Evolutionary conservation across 1,140 invertebrate genomes (phyloP).

Genomic region (Trichonephila clavata): DNA sequence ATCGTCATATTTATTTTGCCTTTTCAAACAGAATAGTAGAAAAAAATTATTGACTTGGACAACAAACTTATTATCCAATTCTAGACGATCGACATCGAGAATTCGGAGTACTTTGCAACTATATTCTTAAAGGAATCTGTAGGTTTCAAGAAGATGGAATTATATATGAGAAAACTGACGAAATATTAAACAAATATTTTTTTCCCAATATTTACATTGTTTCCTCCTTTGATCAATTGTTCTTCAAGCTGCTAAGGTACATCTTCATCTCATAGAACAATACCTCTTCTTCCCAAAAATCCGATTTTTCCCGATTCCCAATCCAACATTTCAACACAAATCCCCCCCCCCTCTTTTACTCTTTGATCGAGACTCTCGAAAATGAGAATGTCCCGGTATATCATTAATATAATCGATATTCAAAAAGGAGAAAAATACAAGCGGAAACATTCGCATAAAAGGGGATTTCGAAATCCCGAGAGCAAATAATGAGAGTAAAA

Average conservation of each 20-base stretch:
- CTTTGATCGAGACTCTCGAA: background rate
- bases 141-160: no score
- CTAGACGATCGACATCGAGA: no score
- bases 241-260: background rate
- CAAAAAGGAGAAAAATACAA: background rate
- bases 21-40: no score
- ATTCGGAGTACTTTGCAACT: no score
- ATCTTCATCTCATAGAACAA: no score
- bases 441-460: background rate
- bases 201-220: background rate
- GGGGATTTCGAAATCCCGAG: constrained; percentile 6
- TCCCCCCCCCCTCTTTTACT: background rate
- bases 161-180: no score
- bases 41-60: no score
- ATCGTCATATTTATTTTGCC: no score
- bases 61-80: no score
- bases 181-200: background rate
- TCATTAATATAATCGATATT: constrained; percentile 39
- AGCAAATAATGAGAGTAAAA: constrained; percentile 15
- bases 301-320: background rate
- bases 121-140: no score
- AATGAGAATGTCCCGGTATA: constrained; percentile 6
- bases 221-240: background rate
- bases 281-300: background rate
- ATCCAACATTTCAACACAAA: no score